Base-by-base conservation (phyloP, 2,888 invertebrate genomes). In the Anoplius nigerrimus region DNA sequence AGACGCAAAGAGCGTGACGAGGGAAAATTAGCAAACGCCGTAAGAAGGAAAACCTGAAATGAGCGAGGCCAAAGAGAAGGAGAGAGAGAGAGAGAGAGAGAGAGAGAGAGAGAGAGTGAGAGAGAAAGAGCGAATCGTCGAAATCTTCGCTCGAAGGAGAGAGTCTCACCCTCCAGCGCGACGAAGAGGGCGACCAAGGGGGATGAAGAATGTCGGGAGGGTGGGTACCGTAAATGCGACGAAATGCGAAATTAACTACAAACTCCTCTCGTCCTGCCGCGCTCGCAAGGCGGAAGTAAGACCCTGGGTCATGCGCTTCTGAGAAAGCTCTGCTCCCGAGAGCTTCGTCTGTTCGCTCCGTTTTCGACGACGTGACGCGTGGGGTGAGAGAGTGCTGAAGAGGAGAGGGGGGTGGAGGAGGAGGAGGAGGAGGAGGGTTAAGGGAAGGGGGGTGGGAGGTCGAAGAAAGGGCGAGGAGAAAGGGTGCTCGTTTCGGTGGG, bases 201-300 rank as follows among this genome's bases (percentile, higher is more conserved):
- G 8, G 8, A 34, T 34, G 8, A n/a, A 13, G 11, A 34, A 34
- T 13, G 11, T 6, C 34, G 34, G 34, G 11, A 27, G 27, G 27
- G 27, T 27, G 34, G 11, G 55, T 65, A n/a, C 55, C 68, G 69
- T 68, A 71, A 79, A 70, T 68, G 79, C 76, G 74, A 70, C 74
- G 71, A 79, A 74, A 78, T 79, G 79, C 72, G 76, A 78, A 75
- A 78, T 78, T 78, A 79, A 79, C 77, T 72, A 67, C 62, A 66
- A 70, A 22, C 43, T 74, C 67, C 75, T 64, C 66, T 68, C 54
- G 66, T 75, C 64, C 62, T 56, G 20, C 51, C 52, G 42, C 58
- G 66, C 16, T 70, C 62, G 66, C 58, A 70, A 72, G 72, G 63
- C 62, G 72, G 71, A 72, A 72, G 59, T 71, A 63, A 62, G 67